phyloP scores from a whole-genome alignment of 1,140 invertebrate species.

The Geopemphigus sp. region DNA sequence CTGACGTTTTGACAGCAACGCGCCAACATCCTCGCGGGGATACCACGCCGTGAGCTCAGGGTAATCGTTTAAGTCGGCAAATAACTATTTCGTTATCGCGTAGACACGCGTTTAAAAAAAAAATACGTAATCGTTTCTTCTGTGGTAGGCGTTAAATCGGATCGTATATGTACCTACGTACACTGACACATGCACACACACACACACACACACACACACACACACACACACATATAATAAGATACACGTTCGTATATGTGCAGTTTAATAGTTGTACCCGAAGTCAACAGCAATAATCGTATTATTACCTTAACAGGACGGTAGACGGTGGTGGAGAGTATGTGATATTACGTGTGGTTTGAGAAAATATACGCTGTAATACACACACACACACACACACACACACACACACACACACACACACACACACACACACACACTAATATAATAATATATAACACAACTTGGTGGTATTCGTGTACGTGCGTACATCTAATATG shows the following conservation, averaged over 20 bases:
- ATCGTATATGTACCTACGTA: neutral
- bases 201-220: neutral
- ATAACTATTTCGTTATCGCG: slow-evolving; percentile 19
- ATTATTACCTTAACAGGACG: neutral
- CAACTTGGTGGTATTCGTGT: neutral
- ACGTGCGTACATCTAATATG: slow-evolving; percentile 1
- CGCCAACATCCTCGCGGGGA: too few relatives aligned
- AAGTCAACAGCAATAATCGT: neutral
- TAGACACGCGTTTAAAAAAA: neutral
- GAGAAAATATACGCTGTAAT: neutral
- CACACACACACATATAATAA: too few relatives aligned
- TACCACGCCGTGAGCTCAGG: too few relatives aligned
- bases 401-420: too few relatives aligned
- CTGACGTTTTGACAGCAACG: too few relatives aligned
- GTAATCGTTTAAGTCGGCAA: neutral
- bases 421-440: neutral
- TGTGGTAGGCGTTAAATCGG: neutral
- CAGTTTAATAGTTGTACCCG: neutral
- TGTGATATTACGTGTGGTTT: neutral
- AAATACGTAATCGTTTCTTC: neutral
- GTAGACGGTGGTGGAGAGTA: neutral
- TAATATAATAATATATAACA: neutral
- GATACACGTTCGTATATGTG: neutral
- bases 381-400: neutral
- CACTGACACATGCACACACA: neutral